A percentile compares a stretch with the other conserved stretches of the same genome.
These are phyloP conservation scores for Scaptomyza flava DNA, from an alignment of 2,888 invertebrate species.

Conservation along the genomic window DNA sequence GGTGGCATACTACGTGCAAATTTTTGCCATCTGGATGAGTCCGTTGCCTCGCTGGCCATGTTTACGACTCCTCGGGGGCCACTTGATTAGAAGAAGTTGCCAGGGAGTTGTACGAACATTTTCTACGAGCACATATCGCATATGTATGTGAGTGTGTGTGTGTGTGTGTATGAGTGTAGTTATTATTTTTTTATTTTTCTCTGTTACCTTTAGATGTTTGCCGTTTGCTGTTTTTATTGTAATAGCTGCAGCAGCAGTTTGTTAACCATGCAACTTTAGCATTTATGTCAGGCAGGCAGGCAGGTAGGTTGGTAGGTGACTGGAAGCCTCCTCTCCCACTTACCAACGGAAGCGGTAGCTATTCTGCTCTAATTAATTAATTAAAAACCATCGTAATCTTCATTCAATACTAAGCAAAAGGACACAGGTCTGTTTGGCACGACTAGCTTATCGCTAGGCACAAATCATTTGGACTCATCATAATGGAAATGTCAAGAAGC, in stretches of 20 bases:
- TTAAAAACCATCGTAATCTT: constrained; percentile 64
- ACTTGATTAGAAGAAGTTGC: constrained; percentile 77
- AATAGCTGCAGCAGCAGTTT: constrained; percentile 31
- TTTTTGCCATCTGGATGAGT: constrained; percentile 56
- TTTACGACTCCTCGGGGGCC: constrained; percentile 76
- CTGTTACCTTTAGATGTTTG: constrained; percentile 6
- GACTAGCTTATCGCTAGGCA: constrained; percentile 61
- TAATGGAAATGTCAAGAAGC: constrained; percentile 68
- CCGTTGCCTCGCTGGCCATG: constrained; percentile 52
- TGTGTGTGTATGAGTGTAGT: constrained; percentile 21
- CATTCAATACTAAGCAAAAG: constrained; percentile 43
- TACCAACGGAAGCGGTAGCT: no score
- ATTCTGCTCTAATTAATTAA: constrained; percentile 54
- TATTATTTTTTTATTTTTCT: neutral
- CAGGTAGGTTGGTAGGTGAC: neutral
- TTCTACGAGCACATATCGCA: constrained; percentile 25
- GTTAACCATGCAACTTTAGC: constrained; percentile 36
- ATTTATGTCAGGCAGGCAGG: neutral
- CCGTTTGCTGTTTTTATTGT: constrained; percentile 17
- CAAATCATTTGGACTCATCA: constrained; percentile 66
- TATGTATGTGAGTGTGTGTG: constrained; percentile 14
- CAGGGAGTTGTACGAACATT: constrained; percentile 60
- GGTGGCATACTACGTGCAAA: constrained; percentile 50
- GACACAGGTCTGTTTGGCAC: constrained; percentile 3
- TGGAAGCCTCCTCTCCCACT: neutral